Conservation (phyloP, 2,797 vertebrate species). For the Anas acuta region DNA sequence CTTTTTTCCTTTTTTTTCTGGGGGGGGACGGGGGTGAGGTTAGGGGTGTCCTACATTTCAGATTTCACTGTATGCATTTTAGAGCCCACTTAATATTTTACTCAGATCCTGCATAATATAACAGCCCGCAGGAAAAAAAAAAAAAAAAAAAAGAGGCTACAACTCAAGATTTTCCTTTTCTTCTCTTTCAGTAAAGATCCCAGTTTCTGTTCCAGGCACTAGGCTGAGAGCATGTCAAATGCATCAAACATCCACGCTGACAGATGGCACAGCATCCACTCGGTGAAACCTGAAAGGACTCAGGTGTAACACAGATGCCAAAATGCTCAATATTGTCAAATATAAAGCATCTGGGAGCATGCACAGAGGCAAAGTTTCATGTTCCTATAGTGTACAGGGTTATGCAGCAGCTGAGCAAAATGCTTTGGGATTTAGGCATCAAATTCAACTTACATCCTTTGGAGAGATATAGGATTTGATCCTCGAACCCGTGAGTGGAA, state of each 20-base stretch:
- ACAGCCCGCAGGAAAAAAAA: background rate
- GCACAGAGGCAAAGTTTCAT: conserved; percentile 21
- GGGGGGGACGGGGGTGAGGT: too few species aligned
- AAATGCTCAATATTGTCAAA: conserved; percentile 10
- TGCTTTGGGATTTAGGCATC: conserved; percentile 35
- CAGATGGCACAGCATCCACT: conserved; percentile 52
- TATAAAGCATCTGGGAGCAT: conserved; percentile 22
- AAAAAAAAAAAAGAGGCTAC: background rate
- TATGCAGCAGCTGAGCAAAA: conserved; percentile 33
- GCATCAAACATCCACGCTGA: background rate
- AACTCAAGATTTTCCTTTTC: background rate
- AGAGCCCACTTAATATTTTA: background rate
- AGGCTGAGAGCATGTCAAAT: background rate
- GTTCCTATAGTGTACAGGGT: background rate
- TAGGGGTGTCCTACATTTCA: background rate
- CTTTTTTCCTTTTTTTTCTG: too few species aligned
- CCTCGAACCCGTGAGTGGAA: background rate
- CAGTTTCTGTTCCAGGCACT: background rate
- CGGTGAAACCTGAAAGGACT: conserved; percentile 47
- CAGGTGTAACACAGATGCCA: conserved; percentile 56
- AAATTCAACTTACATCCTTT: background rate
- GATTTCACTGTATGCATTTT: background rate
- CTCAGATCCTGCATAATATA: background rate
- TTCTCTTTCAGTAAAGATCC: background rate
- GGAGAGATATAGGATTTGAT: conserved; percentile 29